Conservation (phyloP, 1,140 invertebrate genomes). For the Drosophila jambulina region DNA sequence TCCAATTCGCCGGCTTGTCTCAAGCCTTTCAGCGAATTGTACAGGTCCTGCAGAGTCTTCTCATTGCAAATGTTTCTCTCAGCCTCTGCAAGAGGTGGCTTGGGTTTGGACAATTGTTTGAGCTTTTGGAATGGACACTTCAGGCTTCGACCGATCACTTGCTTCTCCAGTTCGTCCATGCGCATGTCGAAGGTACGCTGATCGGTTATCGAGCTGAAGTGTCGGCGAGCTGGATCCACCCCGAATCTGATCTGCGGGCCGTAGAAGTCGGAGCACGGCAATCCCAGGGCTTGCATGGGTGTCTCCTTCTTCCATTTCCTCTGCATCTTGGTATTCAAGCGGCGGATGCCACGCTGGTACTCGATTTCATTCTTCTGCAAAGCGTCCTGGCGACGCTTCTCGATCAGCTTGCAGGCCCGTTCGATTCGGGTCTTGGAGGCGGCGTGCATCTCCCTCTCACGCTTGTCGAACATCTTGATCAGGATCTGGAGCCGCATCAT, state of each 20-base stretch:
- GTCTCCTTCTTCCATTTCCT: constrained; percentile 75
- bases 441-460: constrained; percentile 78
- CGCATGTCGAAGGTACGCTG: constrained; percentile 69
- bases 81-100: constrained; percentile 55
- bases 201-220: constrained; percentile 56
- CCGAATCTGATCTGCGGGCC: constrained; percentile 86
- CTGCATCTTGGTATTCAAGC: constrained; percentile 52
- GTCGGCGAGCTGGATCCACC: constrained; percentile 85
- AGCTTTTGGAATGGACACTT: constrained; percentile 70
- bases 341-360: constrained; percentile 77
- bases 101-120: constrained; percentile 67
- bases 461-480: constrained; percentile 83
- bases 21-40: constrained; percentile 48
- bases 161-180: constrained; percentile 75
- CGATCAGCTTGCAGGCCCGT: constrained; percentile 72
- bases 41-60: constrained; percentile 57
- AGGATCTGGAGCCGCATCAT: constrained; percentile 86
- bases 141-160: constrained; percentile 42
- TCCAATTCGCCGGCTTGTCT: not conserved
- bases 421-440: constrained; percentile 85
- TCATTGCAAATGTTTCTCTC: constrained; percentile 73
- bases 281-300: constrained; percentile 85
- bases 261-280: constrained; percentile 86
- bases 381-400: constrained; percentile 82
- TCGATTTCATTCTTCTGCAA: constrained; percentile 83